Base-by-base conservation (phyloP, 1,140 invertebrate genomes). In the Paralvinella palmiformis region DNA sequence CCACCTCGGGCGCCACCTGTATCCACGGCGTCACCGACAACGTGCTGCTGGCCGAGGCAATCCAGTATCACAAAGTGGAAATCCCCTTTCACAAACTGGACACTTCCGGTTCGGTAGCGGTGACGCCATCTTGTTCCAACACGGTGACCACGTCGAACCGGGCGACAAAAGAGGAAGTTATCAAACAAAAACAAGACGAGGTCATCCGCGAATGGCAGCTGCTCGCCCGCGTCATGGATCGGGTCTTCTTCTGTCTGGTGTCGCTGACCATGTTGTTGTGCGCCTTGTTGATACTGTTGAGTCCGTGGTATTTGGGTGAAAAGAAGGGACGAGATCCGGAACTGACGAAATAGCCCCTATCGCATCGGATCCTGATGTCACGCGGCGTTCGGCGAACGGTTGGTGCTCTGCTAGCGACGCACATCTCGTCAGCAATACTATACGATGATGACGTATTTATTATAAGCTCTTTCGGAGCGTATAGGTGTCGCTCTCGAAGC, bases 1-100 rank as follows among this genome's bases (percentile, higher is more conserved):
- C n/a, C n/a, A n/a, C n/a, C n/a, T 41, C 37, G 10, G 37, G 10
- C 24, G 13, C 50, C 24, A 29, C 7, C 24, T 10, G 27, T 7
- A 27, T 15, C 50, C 13, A 22, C 27, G 24, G 10, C 13, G 13
- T 53, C 27, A 15, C 27, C 13, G 27, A 17, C 7, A 27, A 53
- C 50, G 7, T 10, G 7, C 10, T 53, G 15, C 50, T 15, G 7
- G 24, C 7, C 50, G 50, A 53, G 50, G 10, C 50, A 27, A 13
- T 53, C 15, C 13, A 22, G 24, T 53, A 53, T 53, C 50, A 53
- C 50, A 53, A 53, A 7, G 50, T 53, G 50, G 37, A 41, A 13
- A n/a, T n/a, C n/a, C n/a, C n/a, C n/a, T n/a, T n/a, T 10, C 37
- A n/a, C 37, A 10, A n/a, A 10, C 37, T 10, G 10, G 10, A 41